Conservation (phyloP, 2,797 vertebrate species). For the Poeciliopsis infans region DNA sequence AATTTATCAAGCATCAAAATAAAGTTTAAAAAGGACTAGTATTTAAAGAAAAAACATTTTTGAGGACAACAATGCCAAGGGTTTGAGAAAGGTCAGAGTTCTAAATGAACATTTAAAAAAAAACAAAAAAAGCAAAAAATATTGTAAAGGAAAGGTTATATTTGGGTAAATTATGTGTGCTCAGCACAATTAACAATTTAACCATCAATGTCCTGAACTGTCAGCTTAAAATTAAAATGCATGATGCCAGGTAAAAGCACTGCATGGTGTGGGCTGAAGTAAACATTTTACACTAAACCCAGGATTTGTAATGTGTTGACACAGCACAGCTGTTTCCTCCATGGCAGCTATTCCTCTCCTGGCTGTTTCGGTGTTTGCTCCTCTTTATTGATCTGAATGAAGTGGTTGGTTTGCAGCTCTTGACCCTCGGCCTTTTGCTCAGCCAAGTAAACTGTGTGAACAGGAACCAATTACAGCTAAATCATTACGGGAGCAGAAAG, state of each 20-base stretch:
- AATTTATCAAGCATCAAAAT: not conserved
- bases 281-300: not conserved
- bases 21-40: not conserved
- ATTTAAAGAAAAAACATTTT: not conserved
- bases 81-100: not conserved
- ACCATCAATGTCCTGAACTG: not conserved
- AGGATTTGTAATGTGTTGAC: conserved; percentile 2
- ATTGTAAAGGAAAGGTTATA: not conserved
- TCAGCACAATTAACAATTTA: not conserved
- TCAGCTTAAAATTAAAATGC: not conserved
- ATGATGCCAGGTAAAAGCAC: not conserved
- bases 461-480: not conserved
- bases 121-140: not conserved
- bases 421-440: not conserved
- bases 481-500: not conserved
- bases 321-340: not conserved
- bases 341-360: not conserved
- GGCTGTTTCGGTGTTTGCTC: not conserved
- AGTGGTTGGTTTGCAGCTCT: conserved; percentile 14
- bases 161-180: not conserved
- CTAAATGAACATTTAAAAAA: not conserved
- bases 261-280: not conserved
- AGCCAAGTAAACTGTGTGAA: not conserved
- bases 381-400: conserved; percentile 7
- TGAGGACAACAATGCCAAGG: not conserved